Conservation (phyloP, 2,888 invertebrate species). For the Athetis lepigone region DNA sequence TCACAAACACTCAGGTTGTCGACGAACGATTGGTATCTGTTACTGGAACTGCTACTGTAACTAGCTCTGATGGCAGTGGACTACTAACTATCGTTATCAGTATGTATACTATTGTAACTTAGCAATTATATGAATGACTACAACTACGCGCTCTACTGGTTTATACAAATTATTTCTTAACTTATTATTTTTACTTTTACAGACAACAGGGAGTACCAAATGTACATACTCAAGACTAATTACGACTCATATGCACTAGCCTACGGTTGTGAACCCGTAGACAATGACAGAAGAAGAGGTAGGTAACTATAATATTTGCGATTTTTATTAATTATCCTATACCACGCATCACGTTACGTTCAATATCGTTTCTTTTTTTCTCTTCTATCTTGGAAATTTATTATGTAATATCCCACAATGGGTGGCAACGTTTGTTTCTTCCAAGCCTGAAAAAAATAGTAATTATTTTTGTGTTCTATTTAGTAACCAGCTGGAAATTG, state of each 20-base stretch:
- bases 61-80: constrained; percentile 90
- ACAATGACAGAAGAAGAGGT: constrained; percentile 78
- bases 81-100: constrained; percentile 91
- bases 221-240: constrained; percentile 84
- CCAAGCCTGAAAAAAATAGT: neutral
- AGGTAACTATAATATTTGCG: constrained; percentile 62
- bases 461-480: neutral
- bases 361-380: too few species aligned
- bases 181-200: constrained; percentile 4
- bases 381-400: too few species aligned
- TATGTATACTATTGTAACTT: constrained; percentile 49
- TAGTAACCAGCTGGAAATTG: constrained; percentile 79
- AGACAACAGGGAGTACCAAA: constrained; percentile 6
- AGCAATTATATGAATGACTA: neutral
- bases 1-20: constrained; percentile 76
- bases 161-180: too few species aligned
- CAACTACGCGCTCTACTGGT: neutral
- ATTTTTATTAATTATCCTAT: too few species aligned
- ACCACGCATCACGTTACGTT: too few species aligned
- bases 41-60: constrained; percentile 71
- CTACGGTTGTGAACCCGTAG: constrained; percentile 90
- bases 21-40: constrained; percentile 68
- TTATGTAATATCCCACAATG: too few species aligned
- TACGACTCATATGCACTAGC: constrained; percentile 91
- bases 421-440: too few species aligned